Conservation (phyloP, 2,113 vertebrate species). For the Perognathus longimembris region DNA sequence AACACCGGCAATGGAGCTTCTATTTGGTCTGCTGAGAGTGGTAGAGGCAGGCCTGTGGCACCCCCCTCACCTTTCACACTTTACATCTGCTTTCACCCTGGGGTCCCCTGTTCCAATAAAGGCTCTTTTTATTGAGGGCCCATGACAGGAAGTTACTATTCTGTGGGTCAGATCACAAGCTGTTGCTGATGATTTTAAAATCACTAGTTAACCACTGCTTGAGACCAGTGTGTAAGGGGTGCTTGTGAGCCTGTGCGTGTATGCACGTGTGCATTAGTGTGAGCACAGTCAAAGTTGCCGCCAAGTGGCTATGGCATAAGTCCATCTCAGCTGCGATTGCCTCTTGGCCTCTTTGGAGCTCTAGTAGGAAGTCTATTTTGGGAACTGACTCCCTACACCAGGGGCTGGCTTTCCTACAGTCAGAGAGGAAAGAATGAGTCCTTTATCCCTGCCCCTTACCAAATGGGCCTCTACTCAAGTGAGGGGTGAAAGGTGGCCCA, state of each 20-base stretch:
- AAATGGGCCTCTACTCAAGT: slow-evolving; percentile 68
- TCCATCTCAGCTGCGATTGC: slow-evolving; percentile 75
- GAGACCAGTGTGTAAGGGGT: not conserved
- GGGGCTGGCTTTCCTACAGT: slow-evolving; percentile 75
- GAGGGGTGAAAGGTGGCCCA: slow-evolving; percentile 82
- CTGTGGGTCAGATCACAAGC: slow-evolving; percentile 87
- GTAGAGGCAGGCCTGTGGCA: slow-evolving; percentile 86
- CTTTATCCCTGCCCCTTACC: slow-evolving; percentile 81
- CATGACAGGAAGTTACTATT: slow-evolving; percentile 93
- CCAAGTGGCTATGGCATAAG: slow-evolving; percentile 69
- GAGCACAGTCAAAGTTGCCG: slow-evolving; percentile 10
- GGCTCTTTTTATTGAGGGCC: slow-evolving; percentile 89
- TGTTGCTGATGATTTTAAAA: slow-evolving; percentile 79
- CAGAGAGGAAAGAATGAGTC: slow-evolving; percentile 82
- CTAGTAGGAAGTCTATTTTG: slow-evolving; percentile 82
- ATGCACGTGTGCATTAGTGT: not conserved
- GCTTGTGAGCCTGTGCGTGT: not conserved
- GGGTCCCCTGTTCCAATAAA: slow-evolving; percentile 90
- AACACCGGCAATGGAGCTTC: slow-evolving; percentile 88
- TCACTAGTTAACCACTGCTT: slow-evolving; percentile 47
- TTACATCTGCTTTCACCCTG: slow-evolving; percentile 90
- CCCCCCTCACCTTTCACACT: slow-evolving; percentile 92
- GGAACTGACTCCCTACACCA: slow-evolving; percentile 69
- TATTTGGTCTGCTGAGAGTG: slow-evolving; percentile 89
- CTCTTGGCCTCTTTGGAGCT: slow-evolving; percentile 78